These are phyloP conservation scores for Sinopyrophorus schimmeli DNA, from an alignment of 2,888 invertebrate species.

Conservation along the genomic window DNA sequence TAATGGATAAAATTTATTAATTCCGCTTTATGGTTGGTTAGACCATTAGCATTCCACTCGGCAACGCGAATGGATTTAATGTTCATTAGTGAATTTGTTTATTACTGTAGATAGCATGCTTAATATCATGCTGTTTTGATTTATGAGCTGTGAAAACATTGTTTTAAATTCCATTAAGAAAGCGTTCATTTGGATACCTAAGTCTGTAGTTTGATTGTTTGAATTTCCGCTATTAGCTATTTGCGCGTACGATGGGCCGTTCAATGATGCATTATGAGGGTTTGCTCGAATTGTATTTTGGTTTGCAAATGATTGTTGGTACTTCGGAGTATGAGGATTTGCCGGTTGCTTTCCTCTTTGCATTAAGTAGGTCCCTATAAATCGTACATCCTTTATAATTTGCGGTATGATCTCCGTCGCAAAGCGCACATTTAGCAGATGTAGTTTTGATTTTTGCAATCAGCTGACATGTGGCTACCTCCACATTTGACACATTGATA, in stretches of 20 bases:
- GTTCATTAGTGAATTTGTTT: slow-evolving; percentile 7
- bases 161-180: neutral
- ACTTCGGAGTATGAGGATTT: too few species aligned
- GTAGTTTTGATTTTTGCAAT: too few species aligned
- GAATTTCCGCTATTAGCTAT: neutral
- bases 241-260: neutral
- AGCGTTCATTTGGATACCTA: slow-evolving; percentile 1
- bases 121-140: slow-evolving; percentile 1
- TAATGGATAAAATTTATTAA: neutral
- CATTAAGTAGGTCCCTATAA: too few species aligned
- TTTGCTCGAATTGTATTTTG: too few species aligned
- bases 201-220: slow-evolving; percentile 12
- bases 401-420: slow-evolving; percentile 1
- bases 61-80: slow-evolving; percentile 9
- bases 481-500: slow-evolving; percentile 8
- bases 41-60: slow-evolving; percentile 2
- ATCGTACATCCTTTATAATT: slow-evolving; percentile 4
- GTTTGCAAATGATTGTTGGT: too few species aligned
- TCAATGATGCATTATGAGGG: neutral
- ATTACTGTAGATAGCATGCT: slow-evolving; percentile 7
- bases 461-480: neutral
- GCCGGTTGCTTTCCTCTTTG: too few species aligned
- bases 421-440: neutral
- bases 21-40: slow-evolving; percentile 3
- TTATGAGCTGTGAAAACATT: slow-evolving; percentile 1